phyloP scores from a whole-genome alignment of 2,888 invertebrate genomes.

The Pristionchus japonicus region DNA sequence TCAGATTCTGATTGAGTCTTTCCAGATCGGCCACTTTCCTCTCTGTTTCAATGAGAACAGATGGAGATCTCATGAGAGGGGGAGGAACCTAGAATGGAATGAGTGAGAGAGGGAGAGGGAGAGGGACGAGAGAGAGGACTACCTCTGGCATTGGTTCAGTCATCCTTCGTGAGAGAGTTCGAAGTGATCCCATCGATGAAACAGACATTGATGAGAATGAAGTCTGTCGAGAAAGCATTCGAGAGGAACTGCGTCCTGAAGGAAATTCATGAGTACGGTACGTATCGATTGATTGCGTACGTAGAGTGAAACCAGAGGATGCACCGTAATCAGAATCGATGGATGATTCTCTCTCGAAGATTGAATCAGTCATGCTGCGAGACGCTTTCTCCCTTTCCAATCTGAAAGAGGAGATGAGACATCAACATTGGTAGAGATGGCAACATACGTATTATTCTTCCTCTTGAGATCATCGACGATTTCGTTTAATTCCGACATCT shows the following conservation, averaged over 20 bases:
- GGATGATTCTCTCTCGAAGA: constrained; percentile 65
- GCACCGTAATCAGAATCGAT: constrained; percentile 70
- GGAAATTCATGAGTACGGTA: background rate
- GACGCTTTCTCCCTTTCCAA: constrained; percentile 49
- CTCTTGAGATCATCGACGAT: constrained; percentile 60
- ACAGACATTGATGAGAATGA: constrained; percentile 46
- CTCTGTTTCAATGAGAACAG: constrained; percentile 43
- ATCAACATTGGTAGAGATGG: background rate
- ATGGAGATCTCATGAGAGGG: constrained; percentile 58
- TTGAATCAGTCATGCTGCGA: constrained; percentile 45
- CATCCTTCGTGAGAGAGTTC: constrained; percentile 36
- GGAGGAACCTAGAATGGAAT: constrained; percentile 49
- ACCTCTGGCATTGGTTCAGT: constrained; percentile 48
- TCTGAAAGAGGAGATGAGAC: background rate
- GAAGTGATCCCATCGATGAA: constrained; percentile 23
- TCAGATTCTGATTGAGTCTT: constrained; percentile 36
- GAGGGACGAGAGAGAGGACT: background rate
- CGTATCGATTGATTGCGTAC: constrained; percentile 11
- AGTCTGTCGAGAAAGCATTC: constrained; percentile 43
- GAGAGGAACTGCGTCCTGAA: constrained; percentile 46
- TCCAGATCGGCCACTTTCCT: constrained; percentile 33
- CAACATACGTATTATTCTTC: constrained; percentile 55
- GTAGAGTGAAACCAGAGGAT: constrained; percentile 19
- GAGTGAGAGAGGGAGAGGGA: background rate
- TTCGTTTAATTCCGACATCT: constrained; percentile 65